Evolutionary conservation across 2,888 invertebrate species (phyloP).

Genomic region (Acanthopleura granulata): DNA sequence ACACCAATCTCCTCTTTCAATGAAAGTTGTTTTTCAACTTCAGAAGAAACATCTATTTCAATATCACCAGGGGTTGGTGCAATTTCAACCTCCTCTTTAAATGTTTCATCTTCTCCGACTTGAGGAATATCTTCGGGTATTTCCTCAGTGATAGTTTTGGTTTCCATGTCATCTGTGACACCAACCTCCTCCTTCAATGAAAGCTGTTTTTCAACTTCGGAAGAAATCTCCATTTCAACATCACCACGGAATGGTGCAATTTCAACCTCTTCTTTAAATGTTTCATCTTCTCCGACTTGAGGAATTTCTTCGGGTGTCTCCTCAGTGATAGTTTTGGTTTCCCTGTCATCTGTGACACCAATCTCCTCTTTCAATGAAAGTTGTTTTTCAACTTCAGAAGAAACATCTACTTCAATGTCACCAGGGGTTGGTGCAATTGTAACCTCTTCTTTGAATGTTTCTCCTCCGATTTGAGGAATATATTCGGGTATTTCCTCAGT

Average conservation of each 20-base stretch:
- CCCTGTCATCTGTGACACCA: neutral
- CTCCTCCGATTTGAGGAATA: neutral
- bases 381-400: neutral
- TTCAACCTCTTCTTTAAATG: neutral
- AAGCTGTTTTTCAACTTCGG: neutral
- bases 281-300: neutral
- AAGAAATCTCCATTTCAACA: constrained; percentile 1
- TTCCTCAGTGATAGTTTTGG: neutral
- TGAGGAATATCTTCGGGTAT: neutral
- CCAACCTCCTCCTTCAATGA: neutral
- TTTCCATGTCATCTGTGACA: neutral
- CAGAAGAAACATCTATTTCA: constrained; percentile 1
- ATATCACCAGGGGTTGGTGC: neutral
- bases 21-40: neutral
- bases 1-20: neutral
- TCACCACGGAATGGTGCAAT: neutral
- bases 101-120: no score
- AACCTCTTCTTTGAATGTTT: neutral
- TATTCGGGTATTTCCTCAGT: neutral
- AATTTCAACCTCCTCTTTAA: no score
- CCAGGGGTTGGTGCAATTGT: neutral
- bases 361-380: neutral
- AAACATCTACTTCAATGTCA: neutral
- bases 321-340: neutral
- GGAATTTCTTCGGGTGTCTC: neutral